phyloP scores from a whole-genome alignment of 2,888 invertebrate genomes.

The Altica lythri region DNA sequence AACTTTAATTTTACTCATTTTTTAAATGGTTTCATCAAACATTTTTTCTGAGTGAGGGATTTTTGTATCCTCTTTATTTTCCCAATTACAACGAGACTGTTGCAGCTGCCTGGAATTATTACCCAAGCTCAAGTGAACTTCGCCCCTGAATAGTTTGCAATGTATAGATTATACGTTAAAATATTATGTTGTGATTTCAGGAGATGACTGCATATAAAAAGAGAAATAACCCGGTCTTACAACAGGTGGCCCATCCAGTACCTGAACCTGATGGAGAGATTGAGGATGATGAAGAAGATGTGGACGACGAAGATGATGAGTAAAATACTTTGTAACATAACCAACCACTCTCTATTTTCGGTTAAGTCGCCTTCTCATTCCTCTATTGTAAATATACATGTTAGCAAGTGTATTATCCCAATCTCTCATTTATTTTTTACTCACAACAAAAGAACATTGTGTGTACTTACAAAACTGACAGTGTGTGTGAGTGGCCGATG shows the following conservation, averaged over 20 bases:
- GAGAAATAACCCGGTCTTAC: conserved; percentile 61
- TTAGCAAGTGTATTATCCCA: conserved; percentile 48
- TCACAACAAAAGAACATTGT: conserved; percentile 37
- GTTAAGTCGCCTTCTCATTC: conserved; percentile 54
- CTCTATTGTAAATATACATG: conserved; percentile 54
- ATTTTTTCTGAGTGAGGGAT: too few relatives aligned
- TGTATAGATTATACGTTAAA: too few relatives aligned
- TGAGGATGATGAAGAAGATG: conserved; percentile 59
- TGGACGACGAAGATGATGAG: conserved; percentile 58
- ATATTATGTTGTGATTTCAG: conserved; percentile 59
- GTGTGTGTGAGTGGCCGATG: conserved; percentile 41
- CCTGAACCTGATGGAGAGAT: conserved; percentile 68
- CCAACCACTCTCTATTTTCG: neutral
- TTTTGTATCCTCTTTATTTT: too few relatives aligned
- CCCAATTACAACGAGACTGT: too few relatives aligned
- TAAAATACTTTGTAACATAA: conserved; percentile 50
- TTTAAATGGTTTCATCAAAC: too few relatives aligned
- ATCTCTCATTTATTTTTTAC: conserved; percentile 36
- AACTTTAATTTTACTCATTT: too few relatives aligned
- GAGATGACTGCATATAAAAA: conserved; percentile 88
- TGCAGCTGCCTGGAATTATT: too few relatives aligned
- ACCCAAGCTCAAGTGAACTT: too few relatives aligned
- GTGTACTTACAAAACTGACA: conserved; percentile 54
- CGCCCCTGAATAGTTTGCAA: too few relatives aligned
- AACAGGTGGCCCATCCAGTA: conserved; percentile 61